Evolutionary conservation across 2,113 vertebrate genomes (phyloP).

Genomic region (Nyctereutes procyonoides): DNA sequence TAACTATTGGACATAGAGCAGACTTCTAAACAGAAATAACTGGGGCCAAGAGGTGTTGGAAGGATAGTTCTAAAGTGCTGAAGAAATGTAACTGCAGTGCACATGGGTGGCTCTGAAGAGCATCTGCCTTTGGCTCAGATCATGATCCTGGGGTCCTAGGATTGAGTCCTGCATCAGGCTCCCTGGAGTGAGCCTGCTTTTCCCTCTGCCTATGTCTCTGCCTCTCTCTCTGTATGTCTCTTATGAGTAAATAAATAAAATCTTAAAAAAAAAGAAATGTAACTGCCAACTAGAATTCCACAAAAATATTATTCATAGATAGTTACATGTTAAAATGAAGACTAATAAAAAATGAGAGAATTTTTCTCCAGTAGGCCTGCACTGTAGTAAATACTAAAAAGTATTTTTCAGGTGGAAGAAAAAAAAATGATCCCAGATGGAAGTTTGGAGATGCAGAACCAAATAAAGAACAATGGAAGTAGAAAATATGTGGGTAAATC

Average conservation of each 20-base stretch:
- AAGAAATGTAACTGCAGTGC: too few species aligned
- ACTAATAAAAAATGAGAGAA: background rate
- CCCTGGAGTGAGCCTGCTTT: too few species aligned
- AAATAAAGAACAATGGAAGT: conserved; percentile 21
- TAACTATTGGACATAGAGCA: background rate
- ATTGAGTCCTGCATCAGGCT: too few species aligned
- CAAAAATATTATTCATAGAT: background rate
- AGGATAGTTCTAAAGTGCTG: too few species aligned
- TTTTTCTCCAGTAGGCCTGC: background rate
- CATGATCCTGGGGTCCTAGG: too few species aligned
- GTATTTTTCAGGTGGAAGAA: background rate
- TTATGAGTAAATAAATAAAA: too few species aligned
- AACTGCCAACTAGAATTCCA: background rate
- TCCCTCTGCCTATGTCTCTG: too few species aligned
- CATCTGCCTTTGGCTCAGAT: too few species aligned
- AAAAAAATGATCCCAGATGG: background rate
- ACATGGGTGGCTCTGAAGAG: too few species aligned
- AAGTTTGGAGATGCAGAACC: background rate
- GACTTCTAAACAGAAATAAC: conserved; percentile 1
- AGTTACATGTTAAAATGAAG: background rate
- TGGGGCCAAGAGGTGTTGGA: background rate
- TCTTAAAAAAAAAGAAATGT: background rate
- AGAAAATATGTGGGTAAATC: background rate
- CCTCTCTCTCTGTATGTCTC: too few species aligned
- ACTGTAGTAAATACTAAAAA: conserved; percentile 15